phyloP scores from a whole-genome alignment of 2,888 invertebrate species.

The Tubulanus polymorphus region DNA sequence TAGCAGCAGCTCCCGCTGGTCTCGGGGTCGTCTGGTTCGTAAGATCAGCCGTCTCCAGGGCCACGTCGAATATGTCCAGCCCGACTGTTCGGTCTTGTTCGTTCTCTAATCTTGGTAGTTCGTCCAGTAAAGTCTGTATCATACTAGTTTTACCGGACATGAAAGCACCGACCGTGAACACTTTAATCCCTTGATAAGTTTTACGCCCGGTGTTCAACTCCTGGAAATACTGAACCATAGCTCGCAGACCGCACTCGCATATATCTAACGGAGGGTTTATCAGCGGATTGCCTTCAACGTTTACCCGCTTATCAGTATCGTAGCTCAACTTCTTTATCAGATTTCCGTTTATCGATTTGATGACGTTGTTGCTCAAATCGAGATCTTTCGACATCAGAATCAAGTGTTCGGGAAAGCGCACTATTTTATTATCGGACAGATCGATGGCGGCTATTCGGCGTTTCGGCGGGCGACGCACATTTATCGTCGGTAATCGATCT shows the following conservation, averaged over 20 bases:
- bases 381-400: constrained; percentile 38
- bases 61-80: constrained; percentile 39
- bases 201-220: constrained; percentile 40
- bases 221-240: constrained; percentile 45
- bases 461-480: constrained; percentile 29
- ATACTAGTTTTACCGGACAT: constrained; percentile 40
- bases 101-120: constrained; percentile 41
- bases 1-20: no score
- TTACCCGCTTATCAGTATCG: constrained; percentile 29
- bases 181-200: constrained; percentile 36
- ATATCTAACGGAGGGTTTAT: constrained; percentile 43
- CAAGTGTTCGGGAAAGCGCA: constrained; percentile 47
- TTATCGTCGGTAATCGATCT: constrained; percentile 39
- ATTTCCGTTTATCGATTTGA: constrained; percentile 34
- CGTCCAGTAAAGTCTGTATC: constrained; percentile 44
- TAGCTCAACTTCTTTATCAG: constrained; percentile 41
- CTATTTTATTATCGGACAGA: constrained; percentile 43
- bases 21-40: background rate
- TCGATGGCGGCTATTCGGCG: constrained; percentile 37
- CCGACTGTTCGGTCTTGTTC: constrained; percentile 36
- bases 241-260: constrained; percentile 40
- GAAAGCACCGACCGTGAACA: constrained; percentile 33
- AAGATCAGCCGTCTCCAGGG: constrained; percentile 24
- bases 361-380: constrained; percentile 41
- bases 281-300: constrained; percentile 43